Evolutionary conservation across 2,113 vertebrate species (phyloP).

Genomic region (Gila orcuttii): DNA sequence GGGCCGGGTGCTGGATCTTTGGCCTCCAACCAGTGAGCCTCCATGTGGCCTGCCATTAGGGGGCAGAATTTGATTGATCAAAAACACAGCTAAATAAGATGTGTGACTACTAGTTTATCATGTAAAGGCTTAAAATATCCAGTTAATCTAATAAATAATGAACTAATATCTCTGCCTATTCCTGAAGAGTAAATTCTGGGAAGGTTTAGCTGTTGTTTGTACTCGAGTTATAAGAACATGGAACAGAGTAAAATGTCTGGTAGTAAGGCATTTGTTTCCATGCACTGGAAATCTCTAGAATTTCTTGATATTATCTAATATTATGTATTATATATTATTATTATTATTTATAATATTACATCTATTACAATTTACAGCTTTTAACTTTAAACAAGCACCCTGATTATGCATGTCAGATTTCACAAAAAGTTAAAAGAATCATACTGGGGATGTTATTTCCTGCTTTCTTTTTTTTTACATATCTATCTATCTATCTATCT

Average conservation of each 20-base stretch:
- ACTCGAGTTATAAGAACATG: background rate
- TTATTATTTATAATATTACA: no score
- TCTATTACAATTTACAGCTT: background rate
- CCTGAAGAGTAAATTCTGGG: background rate
- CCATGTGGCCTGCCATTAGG: no score
- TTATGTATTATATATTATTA: no score
- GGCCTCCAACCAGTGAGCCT: no score
- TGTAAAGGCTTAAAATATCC: no score
- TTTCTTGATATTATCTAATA: background rate
- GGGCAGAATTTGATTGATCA: constrained; percentile 43
- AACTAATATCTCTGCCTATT: background rate
- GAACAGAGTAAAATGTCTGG: background rate
- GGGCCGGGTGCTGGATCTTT: no score
- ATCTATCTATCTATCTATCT: no score
- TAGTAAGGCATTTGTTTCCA: background rate
- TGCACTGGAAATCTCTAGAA: background rate
- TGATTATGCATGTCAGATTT: background rate
- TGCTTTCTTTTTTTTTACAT: no score
- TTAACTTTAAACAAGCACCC: background rate
- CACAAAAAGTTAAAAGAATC: no score
- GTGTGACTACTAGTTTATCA: background rate
- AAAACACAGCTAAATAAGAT: background rate
- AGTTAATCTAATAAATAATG: background rate
- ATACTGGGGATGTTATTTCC: no score
- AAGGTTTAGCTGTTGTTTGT: background rate